Evolutionary conservation across 2,797 vertebrate genomes (phyloP).

Genomic region (Ispidina lecontei): DNA sequence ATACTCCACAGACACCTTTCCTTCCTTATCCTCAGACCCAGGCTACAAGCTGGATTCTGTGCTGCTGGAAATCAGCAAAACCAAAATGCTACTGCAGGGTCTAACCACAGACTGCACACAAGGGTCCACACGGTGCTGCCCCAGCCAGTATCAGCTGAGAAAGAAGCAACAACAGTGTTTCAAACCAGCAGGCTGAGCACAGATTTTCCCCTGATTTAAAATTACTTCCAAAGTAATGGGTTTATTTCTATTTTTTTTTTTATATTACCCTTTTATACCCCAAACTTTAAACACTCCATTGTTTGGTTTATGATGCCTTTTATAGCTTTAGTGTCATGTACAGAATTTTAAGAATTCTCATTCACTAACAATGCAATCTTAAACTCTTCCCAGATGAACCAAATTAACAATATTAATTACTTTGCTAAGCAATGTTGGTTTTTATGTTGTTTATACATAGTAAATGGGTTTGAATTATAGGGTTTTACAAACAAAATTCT

Average conservation of each 20-base stretch:
- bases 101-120: fast-evolving
- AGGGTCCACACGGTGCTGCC: fast-evolving
- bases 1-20: not conserved
- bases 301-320: slow-evolving; percentile 47
- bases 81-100: not conserved
- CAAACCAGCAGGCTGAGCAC: not conserved
- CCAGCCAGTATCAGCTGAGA: not conserved
- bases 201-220: not conserved
- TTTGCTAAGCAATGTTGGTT: not conserved
- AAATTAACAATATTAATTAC: slow-evolving; percentile 55
- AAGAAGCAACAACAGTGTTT: fast-evolving
- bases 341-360: slow-evolving; percentile 25
- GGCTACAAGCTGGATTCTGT: not conserved
- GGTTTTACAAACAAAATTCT: not conserved
- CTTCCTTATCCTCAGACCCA: not conserved
- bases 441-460: not conserved
- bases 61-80: not conserved
- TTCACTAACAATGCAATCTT: not conserved
- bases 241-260: not conserved
- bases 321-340: not conserved
- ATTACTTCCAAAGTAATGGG: not conserved
- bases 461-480: not conserved
- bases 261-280: slow-evolving; percentile 24
- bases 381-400: slow-evolving; percentile 21
- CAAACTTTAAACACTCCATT: slow-evolving; percentile 24